Evolutionary conservation across 2,797 vertebrate species (phyloP).

Genomic region (Sphenodon punctatus): DNA sequence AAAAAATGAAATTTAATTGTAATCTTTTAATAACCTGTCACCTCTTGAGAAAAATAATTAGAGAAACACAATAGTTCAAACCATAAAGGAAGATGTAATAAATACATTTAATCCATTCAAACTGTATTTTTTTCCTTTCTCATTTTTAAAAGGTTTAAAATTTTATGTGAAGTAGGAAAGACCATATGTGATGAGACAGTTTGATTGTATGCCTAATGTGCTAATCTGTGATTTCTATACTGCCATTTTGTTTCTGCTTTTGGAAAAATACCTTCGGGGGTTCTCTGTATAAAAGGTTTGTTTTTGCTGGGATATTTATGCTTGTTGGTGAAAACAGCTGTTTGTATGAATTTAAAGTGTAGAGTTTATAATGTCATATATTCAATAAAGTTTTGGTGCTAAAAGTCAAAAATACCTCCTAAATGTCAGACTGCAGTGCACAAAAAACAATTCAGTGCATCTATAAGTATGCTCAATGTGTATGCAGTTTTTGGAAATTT

Average conservation of each 20-base stretch:
- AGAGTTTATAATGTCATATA: slow-evolving; percentile 12
- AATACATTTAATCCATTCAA: background rate
- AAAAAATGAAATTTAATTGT: no score
- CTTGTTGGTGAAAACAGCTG: slow-evolving; percentile 29
- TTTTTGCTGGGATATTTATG: slow-evolving; percentile 5
- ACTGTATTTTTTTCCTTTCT: background rate
- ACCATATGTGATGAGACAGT: background rate
- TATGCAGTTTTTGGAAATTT: no score
- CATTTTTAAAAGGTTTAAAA: background rate
- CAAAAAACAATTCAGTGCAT: background rate
- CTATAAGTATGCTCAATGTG: no score
- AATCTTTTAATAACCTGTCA: slow-evolving; percentile 29
- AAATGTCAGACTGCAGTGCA: background rate
- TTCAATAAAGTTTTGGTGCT: background rate
- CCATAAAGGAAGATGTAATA: background rate
- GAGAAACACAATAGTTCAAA: background rate
- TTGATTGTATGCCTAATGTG: background rate
- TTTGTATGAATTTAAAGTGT: slow-evolving; percentile 16
- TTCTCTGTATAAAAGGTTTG: background rate
- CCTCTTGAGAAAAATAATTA: background rate
- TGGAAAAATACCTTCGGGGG: background rate
- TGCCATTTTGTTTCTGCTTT: background rate
- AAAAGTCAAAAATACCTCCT: background rate
- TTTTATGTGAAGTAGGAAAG: background rate
- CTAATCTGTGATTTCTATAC: background rate